phyloP scores from a whole-genome alignment of 2,113 vertebrate species.

The Paramormyrops kingsleyae region DNA sequence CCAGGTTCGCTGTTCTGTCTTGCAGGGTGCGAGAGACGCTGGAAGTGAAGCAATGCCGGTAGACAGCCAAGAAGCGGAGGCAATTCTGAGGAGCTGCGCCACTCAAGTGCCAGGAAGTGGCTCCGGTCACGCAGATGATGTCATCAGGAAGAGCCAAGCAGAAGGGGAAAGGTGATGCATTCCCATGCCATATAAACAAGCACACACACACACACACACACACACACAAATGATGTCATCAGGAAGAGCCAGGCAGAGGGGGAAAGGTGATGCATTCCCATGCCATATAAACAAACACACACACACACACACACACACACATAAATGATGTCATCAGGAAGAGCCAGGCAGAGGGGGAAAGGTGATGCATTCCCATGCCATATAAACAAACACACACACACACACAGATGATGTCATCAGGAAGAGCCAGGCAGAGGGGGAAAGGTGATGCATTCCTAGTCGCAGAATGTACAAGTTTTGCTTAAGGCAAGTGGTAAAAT shows the following conservation, averaged over 20 bases:
- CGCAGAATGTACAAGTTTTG: slow-evolving; percentile 35
- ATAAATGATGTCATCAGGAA: neutral
- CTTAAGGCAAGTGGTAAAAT: slow-evolving; percentile 33
- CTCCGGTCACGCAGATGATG: slow-evolving; percentile 14
- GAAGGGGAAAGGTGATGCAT: slow-evolving; percentile 57
- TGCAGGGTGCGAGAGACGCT: slow-evolving; percentile 30
- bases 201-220: neutral
- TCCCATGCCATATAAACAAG: slow-evolving; percentile 4
- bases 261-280: slow-evolving; percentile 55
- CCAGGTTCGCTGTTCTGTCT: neutral
- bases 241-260: slow-evolving; percentile 20
- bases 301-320: neutral
- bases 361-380: slow-evolving; percentile 47
- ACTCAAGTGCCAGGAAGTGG: slow-evolving; percentile 36
- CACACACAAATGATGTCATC: neutral
- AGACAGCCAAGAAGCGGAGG: slow-evolving; percentile 12
- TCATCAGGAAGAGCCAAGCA: neutral
- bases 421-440: slow-evolving; percentile 41
- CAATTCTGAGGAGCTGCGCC: slow-evolving; percentile 16
- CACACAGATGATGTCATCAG: slow-evolving; percentile 41
- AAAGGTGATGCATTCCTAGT: slow-evolving; percentile 52
- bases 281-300: neutral
- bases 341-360: slow-evolving; percentile 41
- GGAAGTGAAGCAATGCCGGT: slow-evolving; percentile 31
- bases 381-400: neutral